Evolutionary conservation across 1,140 invertebrate genomes (phyloP), one percentile per base, ranked within the genome.

Genomic region (Dysdera silvatica): DNA sequence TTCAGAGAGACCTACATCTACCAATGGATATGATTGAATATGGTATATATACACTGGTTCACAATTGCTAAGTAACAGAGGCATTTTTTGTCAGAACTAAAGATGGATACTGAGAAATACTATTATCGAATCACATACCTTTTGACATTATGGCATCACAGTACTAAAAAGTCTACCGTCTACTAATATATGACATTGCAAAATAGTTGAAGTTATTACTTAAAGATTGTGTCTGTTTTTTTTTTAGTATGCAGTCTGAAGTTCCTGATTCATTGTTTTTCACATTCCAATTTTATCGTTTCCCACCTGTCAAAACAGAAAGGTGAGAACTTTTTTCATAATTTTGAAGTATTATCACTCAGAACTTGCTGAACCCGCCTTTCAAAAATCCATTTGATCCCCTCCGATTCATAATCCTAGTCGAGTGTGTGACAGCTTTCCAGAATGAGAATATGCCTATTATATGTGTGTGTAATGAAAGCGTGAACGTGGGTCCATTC

Each of bases 251-350:
- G 28, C 12, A 28, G 61, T 55, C 40, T 24, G 48, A 63, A 49
- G 23, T 62, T 5, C 62, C 62, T 35, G 10, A 20, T 10, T 47
- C 52, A 28, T 24, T 79, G 2, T 79, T 75, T 67, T 76, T 78
- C 64, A 76, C 76, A 2, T 79, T 79, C 70, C 76, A 79, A 59
- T 79, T 79, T 66, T 79, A 79, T 68, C 71, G 76, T 8, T 77
- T 73, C 67, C 74, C 74, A 14, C 75, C 76, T 49, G 69, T 76
- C 29, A 77, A 74, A 16, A 76, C 75, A 55, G 76, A 78, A 60
- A 76, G 76, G 75, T 78, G 66, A 67, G 3, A n/a, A 20, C 12
- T 49, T 51, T 45, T 20, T 31, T 31, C 12, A 18, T 28, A 10
- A 14, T 33, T 32, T 66, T 56, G 52, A 2, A 18, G 6, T 1